Conservation (phyloP, 2,113 vertebrate species). For the Pluvialis apricaria region DNA sequence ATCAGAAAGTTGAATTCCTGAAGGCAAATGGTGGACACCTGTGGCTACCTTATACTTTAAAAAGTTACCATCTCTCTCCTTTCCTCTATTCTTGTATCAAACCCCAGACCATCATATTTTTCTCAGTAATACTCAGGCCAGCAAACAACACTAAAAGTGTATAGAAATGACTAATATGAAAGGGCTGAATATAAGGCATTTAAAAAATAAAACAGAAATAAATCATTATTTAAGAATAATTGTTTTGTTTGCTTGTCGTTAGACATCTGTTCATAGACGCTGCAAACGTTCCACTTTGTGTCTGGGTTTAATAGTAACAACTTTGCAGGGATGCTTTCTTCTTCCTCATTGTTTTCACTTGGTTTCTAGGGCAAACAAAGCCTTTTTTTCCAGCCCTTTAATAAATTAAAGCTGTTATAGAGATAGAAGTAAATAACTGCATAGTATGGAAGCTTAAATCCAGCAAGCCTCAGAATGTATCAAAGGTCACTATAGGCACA, state of each 20-base stretch:
- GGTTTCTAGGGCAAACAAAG: constrained; percentile 22
- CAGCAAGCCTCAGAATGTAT: background rate
- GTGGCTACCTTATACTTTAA: background rate
- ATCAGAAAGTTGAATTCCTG: background rate
- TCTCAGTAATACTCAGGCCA: background rate
- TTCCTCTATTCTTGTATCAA: background rate
- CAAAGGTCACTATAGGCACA: background rate
- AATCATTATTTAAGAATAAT: constrained; percentile 1
- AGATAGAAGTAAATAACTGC: background rate
- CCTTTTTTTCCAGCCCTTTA: background rate
- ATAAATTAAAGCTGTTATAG: constrained; percentile 12
- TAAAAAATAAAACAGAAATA: background rate
- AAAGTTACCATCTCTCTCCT: background rate
- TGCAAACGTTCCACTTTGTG: background rate
- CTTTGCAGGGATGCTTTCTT: background rate
- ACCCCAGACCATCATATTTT: background rate
- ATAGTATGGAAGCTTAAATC: background rate
- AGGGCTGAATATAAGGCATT: background rate
- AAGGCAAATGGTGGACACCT: background rate
- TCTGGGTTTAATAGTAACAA: background rate
- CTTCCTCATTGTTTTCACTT: constrained; percentile 28
- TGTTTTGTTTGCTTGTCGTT: background rate
- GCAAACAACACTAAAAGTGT: background rate
- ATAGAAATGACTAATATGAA: background rate
- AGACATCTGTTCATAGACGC: background rate